Percentiles rank a stretch among this genome's conserved stretches.
phyloP scores from a whole-genome alignment of 1,140 invertebrate genomes.

The Drosophila ohnishii region DNA sequence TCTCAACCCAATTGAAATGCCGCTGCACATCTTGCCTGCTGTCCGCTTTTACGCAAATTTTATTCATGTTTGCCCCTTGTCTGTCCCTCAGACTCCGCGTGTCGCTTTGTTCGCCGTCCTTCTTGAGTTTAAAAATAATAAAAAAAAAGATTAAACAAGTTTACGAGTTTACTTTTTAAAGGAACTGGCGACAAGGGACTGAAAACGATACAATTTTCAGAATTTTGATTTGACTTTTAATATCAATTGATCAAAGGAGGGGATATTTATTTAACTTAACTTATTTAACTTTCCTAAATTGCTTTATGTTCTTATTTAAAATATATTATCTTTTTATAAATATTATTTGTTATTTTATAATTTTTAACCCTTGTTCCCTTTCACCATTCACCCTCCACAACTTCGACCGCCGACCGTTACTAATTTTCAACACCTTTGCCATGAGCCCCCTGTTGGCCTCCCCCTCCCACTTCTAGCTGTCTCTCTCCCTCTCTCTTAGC shows the following conservation, averaged over 20 bases:
- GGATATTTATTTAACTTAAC: not conserved
- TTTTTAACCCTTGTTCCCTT: too few relatives aligned
- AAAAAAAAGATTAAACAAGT: constrained; percentile 27
- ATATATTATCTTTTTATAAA: too few relatives aligned
- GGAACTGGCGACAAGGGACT: not conserved
- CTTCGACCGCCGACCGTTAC: constrained; percentile 57
- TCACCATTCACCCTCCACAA: not conserved
- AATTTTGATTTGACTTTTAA: constrained; percentile 33
- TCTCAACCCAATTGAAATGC: constrained; percentile 45
- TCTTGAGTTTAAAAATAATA: constrained; percentile 19
- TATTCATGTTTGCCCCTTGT: constrained; percentile 67
- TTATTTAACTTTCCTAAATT: too few relatives aligned
- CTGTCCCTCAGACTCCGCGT: constrained; percentile 8
- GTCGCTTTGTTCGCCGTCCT: constrained; percentile 27
- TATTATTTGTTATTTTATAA: not conserved
- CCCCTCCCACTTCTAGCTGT: not conserved
- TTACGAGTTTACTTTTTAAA: constrained; percentile 7
- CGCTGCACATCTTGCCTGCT: constrained; percentile 63
- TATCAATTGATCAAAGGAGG: not conserved
- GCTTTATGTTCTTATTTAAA: too few relatives aligned
- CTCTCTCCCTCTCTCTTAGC: constrained; percentile 11
- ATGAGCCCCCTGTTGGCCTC: constrained; percentile 1
- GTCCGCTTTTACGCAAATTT: constrained; percentile 79
- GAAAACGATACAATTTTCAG: not conserved
- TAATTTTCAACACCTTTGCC: constrained; percentile 78